Conservation (phyloP, 2,113 vertebrate genomes). For the Leptocoma aspasia region DNA sequence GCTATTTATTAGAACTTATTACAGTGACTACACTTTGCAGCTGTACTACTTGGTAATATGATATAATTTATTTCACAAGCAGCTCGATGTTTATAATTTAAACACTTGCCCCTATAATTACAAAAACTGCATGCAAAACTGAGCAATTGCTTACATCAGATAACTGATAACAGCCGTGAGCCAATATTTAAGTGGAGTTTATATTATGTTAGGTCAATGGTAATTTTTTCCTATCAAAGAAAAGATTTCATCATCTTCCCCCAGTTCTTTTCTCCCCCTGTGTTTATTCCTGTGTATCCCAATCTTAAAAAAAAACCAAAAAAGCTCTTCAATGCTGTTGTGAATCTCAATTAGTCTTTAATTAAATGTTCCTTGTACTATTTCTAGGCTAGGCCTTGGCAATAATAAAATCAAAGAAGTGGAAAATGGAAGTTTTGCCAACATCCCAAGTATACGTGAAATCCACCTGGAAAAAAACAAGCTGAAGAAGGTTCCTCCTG, state of each 20-base stretch:
- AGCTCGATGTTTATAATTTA: background rate
- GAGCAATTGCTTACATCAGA: background rate
- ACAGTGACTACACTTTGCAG: background rate
- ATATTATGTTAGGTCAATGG: background rate
- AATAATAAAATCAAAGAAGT: slow-evolving; percentile 93
- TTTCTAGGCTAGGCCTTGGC: slow-evolving; percentile 84
- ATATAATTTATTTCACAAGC: background rate
- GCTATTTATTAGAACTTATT: background rate
- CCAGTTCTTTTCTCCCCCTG: background rate
- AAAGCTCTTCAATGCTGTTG: background rate
- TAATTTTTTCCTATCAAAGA: background rate
- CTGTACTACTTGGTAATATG: background rate
- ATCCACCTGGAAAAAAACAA: slow-evolving; percentile 93
- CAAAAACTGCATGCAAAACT: background rate
- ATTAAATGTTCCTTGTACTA: background rate
- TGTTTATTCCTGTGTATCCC: background rate
- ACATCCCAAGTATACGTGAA: slow-evolving; percentile 85
- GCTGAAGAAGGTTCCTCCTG: slow-evolving; percentile 87
- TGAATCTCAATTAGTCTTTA: background rate
- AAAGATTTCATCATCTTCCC: background rate
- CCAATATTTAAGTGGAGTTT: background rate
- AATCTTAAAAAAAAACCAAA: background rate
- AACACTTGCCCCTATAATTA: background rate
- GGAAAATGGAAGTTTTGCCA: slow-evolving; percentile 90
- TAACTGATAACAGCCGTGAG: background rate